phyloP scores from a whole-genome alignment of 2,888 invertebrate species.

The Meteorus cinctellus region DNA sequence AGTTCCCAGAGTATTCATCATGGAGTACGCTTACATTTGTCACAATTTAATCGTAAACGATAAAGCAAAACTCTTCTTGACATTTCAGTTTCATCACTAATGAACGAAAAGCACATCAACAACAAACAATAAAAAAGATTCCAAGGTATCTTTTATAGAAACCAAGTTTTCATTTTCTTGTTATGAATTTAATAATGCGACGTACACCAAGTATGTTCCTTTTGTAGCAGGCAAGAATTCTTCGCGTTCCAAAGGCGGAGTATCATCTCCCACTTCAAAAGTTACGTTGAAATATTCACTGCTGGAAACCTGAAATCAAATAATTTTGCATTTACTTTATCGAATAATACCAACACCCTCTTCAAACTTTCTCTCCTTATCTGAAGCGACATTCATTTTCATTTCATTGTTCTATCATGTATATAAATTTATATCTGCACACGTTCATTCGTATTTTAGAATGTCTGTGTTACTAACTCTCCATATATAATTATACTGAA shows the following conservation, averaged over 20 bases:
- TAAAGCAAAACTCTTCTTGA: slow-evolving; percentile 6
- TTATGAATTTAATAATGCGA: background rate
- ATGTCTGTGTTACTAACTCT: background rate
- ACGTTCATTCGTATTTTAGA: background rate
- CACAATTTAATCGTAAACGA: slow-evolving; percentile 35
- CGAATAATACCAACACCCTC: slow-evolving; percentile 4
- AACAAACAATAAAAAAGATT: background rate
- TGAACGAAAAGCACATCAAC: background rate
- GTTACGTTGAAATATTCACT: slow-evolving; percentile 84
- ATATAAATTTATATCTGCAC: background rate
- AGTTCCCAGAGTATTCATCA: slow-evolving; percentile 42
- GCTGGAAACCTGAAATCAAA: slow-evolving; percentile 79
- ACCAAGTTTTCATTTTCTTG: background rate
- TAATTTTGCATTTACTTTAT: slow-evolving; percentile 6
- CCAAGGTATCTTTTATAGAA: background rate
- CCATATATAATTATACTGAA: background rate
- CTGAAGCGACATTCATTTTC: background rate
- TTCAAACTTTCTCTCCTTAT: slow-evolving; percentile 17
- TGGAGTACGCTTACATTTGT: slow-evolving; percentile 45
- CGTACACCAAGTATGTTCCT: slow-evolving; percentile 81
- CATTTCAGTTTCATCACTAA: background rate
- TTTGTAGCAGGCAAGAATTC: slow-evolving; percentile 81
- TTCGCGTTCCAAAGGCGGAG: slow-evolving; percentile 75
- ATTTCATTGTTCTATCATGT: background rate
- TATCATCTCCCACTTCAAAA: slow-evolving; percentile 78